Evolutionary conservation across 2,113 vertebrate genomes (phyloP), one percentile per base, ranked within the genome.

Genomic region (Pterocles burchelli): DNA sequence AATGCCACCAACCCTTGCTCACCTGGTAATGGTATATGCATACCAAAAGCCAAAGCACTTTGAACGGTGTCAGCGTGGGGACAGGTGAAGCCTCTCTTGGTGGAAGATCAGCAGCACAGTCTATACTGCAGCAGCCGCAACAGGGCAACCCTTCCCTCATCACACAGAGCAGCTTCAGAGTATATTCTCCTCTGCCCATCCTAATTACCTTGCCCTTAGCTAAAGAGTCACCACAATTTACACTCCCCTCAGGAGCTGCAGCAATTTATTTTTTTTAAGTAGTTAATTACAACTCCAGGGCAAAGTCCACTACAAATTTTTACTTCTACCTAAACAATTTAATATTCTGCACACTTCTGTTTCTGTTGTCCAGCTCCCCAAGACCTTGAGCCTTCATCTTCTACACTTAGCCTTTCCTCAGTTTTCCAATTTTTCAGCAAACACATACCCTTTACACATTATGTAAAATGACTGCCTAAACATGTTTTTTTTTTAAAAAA

Each of bases 351-450:
- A 86, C 17, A 9, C 31, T 88, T 68, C 7, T 78, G 21, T 38
- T 84, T 58, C 63, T 81, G 16, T 25, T 57, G 41, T 78, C 36
- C 46, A 61, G 24, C 33, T 90, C 38, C 51, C 7, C 52, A 77
- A 73, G 18, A 79, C 63, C 65, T 2, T 38, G 17, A 83, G 52
- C 66, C 26, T 72, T 61, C 49, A 57, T 21, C 19, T 43, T n/a
- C 57, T 45, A 55, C 24, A 46, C 54, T 76, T 57, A 57, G 45
- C 51, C 77, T 95, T 71, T 49, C 7, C 43, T 68, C 82, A 55
- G 24, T 61, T 97, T 57, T 81, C 82, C 75, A 84, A 90, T 89
- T 92, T 88, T 94, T 78, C 92, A 96, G 85, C 88, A 95, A 96
- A 82, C 25, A 59, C 17, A 88, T 29, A 41, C 4, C 33, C 57